Conservation (phyloP, 2,888 invertebrate species). For the Apamea crenata region DNA sequence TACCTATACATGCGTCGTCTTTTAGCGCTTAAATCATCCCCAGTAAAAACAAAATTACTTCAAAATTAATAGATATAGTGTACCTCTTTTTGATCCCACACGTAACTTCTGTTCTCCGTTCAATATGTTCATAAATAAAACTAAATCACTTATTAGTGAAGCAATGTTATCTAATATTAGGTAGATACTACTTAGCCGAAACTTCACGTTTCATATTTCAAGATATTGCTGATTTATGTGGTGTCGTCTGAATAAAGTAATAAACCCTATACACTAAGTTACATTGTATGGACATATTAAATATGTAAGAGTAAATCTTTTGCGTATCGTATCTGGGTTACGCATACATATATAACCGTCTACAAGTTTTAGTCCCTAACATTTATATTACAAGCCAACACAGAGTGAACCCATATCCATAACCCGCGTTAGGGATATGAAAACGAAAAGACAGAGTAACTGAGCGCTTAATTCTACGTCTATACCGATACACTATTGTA, state of each 20-base stretch:
- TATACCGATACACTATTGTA: background rate
- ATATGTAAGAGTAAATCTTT: conserved; percentile 11
- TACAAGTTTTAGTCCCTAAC: background rate
- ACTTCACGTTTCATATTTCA: background rate
- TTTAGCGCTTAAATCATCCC: conserved; percentile 26
- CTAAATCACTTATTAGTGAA: background rate
- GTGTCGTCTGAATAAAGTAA: background rate
- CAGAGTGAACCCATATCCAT: conserved; percentile 12
- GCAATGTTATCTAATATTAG: background rate
- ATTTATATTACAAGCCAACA: conserved; percentile 30
- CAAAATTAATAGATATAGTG: conserved; percentile 30
- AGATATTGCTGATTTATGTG: background rate
- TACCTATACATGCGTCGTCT: conserved; percentile 12
- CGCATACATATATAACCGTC: background rate
- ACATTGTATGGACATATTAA: conserved; percentile 10
- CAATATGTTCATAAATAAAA: background rate
- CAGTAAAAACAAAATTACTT: conserved; percentile 4
- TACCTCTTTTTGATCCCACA: background rate
- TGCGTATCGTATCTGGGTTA: conserved; percentile 22
- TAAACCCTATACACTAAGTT: background rate
- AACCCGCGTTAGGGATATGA: conserved; percentile 7
- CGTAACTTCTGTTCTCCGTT: conserved; percentile 2
- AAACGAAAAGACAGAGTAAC: conserved; percentile 11
- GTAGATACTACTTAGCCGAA: background rate
- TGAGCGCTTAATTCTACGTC: conserved; percentile 9